These are phyloP conservation scores for Pao palembangensis DNA, from an alignment of 2,113 vertebrate genomes.

Conservation along the genomic window DNA sequence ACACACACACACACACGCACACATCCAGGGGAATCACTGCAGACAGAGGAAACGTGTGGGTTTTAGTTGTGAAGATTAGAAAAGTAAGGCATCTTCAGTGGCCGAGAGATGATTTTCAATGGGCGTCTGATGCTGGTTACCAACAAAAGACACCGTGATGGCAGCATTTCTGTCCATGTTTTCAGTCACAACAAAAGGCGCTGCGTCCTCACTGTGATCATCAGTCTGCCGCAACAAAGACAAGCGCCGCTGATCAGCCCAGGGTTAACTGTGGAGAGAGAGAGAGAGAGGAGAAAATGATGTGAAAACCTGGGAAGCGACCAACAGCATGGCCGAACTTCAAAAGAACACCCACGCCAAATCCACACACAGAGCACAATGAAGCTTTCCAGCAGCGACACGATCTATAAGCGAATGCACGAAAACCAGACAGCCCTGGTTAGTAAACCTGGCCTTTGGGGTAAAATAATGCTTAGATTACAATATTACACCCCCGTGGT, in stretches of 20 bases:
- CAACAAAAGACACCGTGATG: too few species aligned
- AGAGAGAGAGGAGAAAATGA: conserved; percentile 14
- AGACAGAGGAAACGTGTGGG: background rate
- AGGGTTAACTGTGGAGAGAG: conserved; percentile 59
- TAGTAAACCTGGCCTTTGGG: conserved; percentile 10
- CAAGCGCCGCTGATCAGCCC: conserved; percentile 29
- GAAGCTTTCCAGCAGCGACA: conserved; percentile 33
- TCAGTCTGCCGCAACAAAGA: conserved; percentile 42
- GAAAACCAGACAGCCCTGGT: conserved; percentile 7
- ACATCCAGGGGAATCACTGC: conserved; percentile 27
- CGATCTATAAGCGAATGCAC: conserved; percentile 17
- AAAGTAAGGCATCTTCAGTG: too few species aligned
- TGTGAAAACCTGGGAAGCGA: conserved; percentile 40
- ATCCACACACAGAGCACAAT: conserved; percentile 46
- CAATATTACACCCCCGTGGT: too few species aligned
- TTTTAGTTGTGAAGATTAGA: conserved; percentile 47
- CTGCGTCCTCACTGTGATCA: conserved; percentile 32
- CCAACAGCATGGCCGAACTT: conserved; percentile 36
- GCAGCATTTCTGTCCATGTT: background rate
- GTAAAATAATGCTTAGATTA: conserved; percentile 1
- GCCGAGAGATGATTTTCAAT: too few species aligned
- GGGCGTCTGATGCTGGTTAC: too few species aligned
- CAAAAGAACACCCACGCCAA: conserved; percentile 53
- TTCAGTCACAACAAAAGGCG: conserved; percentile 32
- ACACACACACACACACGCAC: background rate